Evolutionary conservation across 2,113 vertebrate species (phyloP).

Genomic region (Petaurus breviceps): DNA sequence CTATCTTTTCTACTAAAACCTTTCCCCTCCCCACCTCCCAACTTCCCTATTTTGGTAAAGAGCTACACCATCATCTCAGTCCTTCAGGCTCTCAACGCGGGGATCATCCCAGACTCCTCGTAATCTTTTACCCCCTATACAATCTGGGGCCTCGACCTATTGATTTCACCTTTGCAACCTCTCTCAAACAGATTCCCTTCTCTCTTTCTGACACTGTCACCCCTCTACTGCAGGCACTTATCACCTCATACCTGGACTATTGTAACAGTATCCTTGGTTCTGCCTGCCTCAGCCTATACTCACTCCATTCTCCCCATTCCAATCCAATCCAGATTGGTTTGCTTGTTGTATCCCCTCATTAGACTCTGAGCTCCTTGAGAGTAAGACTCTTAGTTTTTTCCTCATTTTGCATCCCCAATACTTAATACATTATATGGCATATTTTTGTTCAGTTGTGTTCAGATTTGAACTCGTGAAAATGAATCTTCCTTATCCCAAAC

Average conservation of each 20-base stretch:
- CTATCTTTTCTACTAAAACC: neutral
- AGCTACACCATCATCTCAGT: neutral
- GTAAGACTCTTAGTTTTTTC: neutral
- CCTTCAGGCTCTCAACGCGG: neutral
- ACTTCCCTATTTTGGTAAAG: neutral
- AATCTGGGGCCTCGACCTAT: neutral
- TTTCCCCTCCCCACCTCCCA: neutral
- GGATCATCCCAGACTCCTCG: neutral
- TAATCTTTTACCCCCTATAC: neutral
- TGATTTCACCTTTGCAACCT: neutral
- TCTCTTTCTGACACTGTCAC: neutral
- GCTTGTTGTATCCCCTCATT: neutral
- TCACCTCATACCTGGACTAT: neutral
- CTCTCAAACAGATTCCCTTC: neutral
- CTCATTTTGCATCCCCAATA: neutral
- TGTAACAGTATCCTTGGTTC: no score
- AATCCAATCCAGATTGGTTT: neutral
- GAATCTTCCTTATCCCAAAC: neutral
- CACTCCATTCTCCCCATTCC: neutral
- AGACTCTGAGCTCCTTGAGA: neutral
- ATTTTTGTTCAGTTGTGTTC: neutral
- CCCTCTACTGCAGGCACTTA: neutral
- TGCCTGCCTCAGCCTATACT: no score
- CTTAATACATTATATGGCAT: neutral
- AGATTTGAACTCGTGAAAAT: neutral